phyloP scores from a whole-genome alignment of 2,113 vertebrate species.

The Myanophis thanlyinensis region DNA sequence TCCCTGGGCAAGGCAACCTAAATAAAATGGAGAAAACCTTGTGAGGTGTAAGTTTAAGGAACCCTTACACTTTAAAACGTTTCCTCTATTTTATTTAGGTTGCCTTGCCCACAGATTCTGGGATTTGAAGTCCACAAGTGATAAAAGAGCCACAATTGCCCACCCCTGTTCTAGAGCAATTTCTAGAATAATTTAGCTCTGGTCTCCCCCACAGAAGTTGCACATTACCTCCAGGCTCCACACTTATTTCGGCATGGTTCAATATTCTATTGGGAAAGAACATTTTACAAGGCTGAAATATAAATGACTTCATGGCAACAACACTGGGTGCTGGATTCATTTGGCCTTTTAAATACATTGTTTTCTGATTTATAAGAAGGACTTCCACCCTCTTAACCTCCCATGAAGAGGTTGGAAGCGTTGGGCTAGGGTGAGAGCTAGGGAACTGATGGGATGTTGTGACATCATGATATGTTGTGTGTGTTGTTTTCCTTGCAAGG shows the following conservation, averaged over 20 bases:
- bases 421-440: not conserved
- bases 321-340: not conserved
- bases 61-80: too few species aligned
- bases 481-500: not conserved
- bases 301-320: not conserved
- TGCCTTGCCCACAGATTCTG: too few species aligned
- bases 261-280: not conserved
- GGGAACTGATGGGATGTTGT: not conserved
- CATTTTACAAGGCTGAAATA: not conserved
- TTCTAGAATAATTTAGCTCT: not conserved
- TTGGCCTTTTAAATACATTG: not conserved
- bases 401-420: not conserved
- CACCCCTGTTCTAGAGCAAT: too few species aligned
- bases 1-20: too few species aligned
- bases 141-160: too few species aligned
- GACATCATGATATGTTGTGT: not conserved
- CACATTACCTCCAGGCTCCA: too few species aligned
- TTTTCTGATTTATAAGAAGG: not conserved
- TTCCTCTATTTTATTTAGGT: too few species aligned
- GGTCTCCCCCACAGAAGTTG: not conserved
- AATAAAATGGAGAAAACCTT: too few species aligned
- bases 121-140: too few species aligned
- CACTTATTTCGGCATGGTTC: not conserved
- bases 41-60: too few species aligned
- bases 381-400: not conserved